phyloP scores from a whole-genome alignment of 2,888 invertebrate genomes.

The Rhimphoctona megacephalus region DNA sequence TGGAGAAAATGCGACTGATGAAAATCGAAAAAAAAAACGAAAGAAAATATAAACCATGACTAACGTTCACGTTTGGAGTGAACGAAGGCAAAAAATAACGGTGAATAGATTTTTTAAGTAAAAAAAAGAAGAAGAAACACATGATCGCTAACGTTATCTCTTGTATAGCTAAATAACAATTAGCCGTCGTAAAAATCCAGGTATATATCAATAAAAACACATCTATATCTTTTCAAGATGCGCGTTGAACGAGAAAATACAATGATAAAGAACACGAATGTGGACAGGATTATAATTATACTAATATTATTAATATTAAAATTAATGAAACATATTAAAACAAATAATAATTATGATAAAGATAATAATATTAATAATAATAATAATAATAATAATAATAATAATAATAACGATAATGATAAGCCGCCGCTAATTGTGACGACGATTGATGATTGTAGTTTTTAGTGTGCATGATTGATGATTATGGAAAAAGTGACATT shows the following conservation, averaged over 20 bases:
- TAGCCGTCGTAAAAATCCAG: conserved; percentile 49
- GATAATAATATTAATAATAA: conserved; percentile 50
- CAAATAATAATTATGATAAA: conserved; percentile 34
- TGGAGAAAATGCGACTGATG: not conserved
- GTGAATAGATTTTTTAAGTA: conserved; percentile 49
- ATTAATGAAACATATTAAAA: conserved; percentile 46
- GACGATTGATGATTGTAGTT: conserved; percentile 56
- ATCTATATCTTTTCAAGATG: conserved; percentile 58
- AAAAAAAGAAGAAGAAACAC: conserved; percentile 63
- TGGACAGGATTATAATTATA: conserved; percentile 58
- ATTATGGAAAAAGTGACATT: conserved; percentile 53
- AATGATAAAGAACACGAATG: conserved; percentile 38
- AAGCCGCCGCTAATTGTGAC: conserved; percentile 51
- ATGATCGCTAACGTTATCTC: conserved; percentile 77
- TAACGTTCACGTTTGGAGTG: conserved; percentile 26
- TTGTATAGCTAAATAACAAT: conserved; percentile 74
- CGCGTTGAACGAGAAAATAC: conserved; percentile 22
- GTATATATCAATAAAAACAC: conserved; percentile 53
- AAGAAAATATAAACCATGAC: conserved; percentile 46
- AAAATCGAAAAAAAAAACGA: not conserved
- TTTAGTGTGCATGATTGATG: conserved; percentile 56
- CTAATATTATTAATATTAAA: conserved; percentile 55
- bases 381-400: conserved; percentile 36
- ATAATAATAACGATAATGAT: conserved; percentile 41
- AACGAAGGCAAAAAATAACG: conserved; percentile 17